phyloP scores from a whole-genome alignment of 2,888 invertebrate species.

The Drepanosiphum platanoidis region DNA sequence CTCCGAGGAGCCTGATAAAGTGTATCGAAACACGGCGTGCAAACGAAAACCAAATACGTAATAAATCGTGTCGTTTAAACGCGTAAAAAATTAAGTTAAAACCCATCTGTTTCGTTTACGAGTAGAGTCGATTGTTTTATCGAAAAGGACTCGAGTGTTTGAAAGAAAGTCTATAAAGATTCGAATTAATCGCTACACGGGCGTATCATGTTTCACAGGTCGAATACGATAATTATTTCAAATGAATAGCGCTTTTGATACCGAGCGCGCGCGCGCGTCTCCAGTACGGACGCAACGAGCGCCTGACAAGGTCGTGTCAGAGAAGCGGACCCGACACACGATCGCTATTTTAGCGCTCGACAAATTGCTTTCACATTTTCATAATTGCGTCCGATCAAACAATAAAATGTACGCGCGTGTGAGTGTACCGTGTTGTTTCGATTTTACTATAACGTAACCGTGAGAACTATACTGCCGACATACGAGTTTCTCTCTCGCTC shows the following conservation, averaged over 20 bases:
- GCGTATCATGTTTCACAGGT: no score
- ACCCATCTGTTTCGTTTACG: no score
- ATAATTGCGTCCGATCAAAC: conserved; percentile 20
- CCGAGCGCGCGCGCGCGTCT: neutral
- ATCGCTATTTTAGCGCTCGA: neutral
- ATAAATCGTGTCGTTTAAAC: no score
- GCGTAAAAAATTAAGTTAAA: no score
- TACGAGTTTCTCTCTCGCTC: neutral
- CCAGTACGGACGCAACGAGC: neutral
- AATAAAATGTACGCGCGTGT: neutral
- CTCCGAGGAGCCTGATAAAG: no score
- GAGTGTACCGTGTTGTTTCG: neutral
- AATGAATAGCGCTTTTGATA: neutral
- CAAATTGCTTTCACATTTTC: neutral
- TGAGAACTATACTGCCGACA: conserved; percentile 9
- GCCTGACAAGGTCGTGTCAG: conserved; percentile 1
- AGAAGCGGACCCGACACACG: neutral
- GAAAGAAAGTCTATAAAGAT: neutral
- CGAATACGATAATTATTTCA: neutral
- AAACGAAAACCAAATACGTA: no score
- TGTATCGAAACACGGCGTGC: no score
- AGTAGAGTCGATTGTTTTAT: no score
- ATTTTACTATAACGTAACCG: neutral
- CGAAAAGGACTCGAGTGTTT: no score
- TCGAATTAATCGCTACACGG: neutral